phyloP scores from a whole-genome alignment of 2,888 invertebrate species.

The Amaurobius ferox region DNA sequence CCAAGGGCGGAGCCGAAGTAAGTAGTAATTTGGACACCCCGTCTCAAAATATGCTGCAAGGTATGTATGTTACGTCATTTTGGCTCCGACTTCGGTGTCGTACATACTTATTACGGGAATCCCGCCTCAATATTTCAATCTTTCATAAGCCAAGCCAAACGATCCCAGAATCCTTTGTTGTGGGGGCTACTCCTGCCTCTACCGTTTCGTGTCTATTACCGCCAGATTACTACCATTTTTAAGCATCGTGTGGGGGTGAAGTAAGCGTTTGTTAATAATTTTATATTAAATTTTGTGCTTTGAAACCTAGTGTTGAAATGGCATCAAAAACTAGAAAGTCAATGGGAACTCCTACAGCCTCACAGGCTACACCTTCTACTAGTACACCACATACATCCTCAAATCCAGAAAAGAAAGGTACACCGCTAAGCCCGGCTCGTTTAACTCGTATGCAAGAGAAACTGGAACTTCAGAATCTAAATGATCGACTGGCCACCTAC shows the following conservation, averaged over 20 bases:
- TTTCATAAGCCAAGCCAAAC: too few relatives aligned
- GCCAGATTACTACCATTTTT: conserved; percentile 65
- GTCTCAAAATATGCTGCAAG: too few relatives aligned
- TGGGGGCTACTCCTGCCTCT: too few relatives aligned
- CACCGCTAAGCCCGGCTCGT: conserved; percentile 91
- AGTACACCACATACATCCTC: conserved; percentile 7
- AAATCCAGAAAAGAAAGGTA: conserved; percentile 76
- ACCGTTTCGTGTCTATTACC: too few relatives aligned
- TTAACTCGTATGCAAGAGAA: conserved; percentile 95
- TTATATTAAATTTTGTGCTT: not conserved
- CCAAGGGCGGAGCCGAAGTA: too few relatives aligned
- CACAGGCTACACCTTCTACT: conserved; percentile 5
- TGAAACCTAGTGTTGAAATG: conserved; percentile 22
- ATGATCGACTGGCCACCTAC: conserved; percentile 96
- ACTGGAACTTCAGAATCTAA: conserved; percentile 93
- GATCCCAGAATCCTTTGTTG: too few relatives aligned
- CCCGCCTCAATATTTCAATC: too few relatives aligned
- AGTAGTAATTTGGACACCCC: too few relatives aligned
- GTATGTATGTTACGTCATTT: too few relatives aligned
- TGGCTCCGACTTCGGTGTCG: too few relatives aligned
- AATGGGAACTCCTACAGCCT: conserved; percentile 17
- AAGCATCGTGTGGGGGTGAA: conserved; percentile 70
- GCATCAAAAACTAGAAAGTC: conserved; percentile 62
- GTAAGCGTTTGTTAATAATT: conserved; percentile 12
- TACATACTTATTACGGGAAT: too few relatives aligned